A percentile compares a stretch with the other conserved stretches of the same genome.
phyloP scores from a whole-genome alignment of 2,797 vertebrate genomes.

The Vipera ursinii region DNA sequence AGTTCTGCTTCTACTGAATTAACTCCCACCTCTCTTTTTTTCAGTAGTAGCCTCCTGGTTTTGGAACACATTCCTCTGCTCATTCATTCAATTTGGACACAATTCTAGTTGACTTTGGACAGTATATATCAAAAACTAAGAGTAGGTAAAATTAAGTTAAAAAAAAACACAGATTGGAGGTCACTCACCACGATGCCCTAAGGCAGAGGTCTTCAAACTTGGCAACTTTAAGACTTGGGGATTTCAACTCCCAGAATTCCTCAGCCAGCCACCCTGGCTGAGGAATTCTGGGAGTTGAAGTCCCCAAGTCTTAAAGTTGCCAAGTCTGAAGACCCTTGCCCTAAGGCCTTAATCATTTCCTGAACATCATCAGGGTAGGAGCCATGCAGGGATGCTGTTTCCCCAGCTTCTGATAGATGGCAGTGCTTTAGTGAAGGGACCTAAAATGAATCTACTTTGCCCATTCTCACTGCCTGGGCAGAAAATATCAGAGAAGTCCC shows the following conservation, averaged over 20 bases:
- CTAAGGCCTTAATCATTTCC: background rate
- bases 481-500: background rate
- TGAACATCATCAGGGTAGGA: background rate
- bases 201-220: too few species aligned
- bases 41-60: conserved; percentile 45
- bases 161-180: background rate
- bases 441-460: background rate
- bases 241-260: too few species aligned
- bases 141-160: background rate
- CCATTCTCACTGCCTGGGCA: background rate
- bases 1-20: conserved; percentile 55
- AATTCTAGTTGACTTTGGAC: background rate
- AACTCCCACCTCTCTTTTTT: conserved; percentile 42
- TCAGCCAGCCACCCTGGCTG: too few species aligned
- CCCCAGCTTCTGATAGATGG: background rate
- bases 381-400: background rate
- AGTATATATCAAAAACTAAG: background rate
- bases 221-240: too few species aligned
- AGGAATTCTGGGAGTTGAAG: too few species aligned
- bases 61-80: background rate
- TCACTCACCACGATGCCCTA: background rate
- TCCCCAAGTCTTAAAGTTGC: too few species aligned
- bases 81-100: background rate
- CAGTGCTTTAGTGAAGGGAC: background rate
- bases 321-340: background rate